Percentiles rank a stretch among this genome's conserved stretches.
Conservation (phyloP, 1,140 invertebrate species). For the Calliphora vicina region DNA sequence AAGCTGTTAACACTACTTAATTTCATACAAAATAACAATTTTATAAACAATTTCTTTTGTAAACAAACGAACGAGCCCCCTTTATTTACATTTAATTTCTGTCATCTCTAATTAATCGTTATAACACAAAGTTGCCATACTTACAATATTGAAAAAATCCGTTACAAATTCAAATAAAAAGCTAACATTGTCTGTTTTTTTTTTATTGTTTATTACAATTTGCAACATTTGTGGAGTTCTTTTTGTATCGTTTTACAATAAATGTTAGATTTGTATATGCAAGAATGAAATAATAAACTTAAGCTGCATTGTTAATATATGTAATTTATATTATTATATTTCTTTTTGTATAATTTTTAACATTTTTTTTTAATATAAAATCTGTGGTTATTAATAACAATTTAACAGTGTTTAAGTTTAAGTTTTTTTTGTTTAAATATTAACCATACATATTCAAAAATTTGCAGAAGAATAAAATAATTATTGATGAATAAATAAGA, state of each 20-base stretch:
- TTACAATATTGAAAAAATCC: too few relatives aligned
- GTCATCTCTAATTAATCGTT: background rate
- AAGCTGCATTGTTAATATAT: background rate
- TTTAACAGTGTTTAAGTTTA: background rate
- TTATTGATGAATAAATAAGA: background rate
- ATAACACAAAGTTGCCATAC: background rate
- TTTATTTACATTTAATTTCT: background rate
- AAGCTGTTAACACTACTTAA: too few relatives aligned
- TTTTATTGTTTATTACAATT: conserved; percentile 11
- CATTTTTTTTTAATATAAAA: background rate
- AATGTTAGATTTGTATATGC: conserved; percentile 6
- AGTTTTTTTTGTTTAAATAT: background rate
- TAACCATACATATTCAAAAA: background rate
- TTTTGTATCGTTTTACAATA: background rate
- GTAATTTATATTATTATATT: background rate
- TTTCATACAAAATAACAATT: too few relatives aligned
- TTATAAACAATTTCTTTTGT: too few relatives aligned
- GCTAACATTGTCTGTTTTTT: background rate
- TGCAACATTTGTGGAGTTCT: background rate
- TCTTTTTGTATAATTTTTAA: background rate
- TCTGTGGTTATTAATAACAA: conserved; percentile 5
- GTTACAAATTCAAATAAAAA: too few relatives aligned
- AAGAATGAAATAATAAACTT: background rate
- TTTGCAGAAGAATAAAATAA: background rate
- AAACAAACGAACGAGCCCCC: too few relatives aligned